phyloP scores from a whole-genome alignment of 2,888 invertebrate genomes.

The Athalia cordata region DNA sequence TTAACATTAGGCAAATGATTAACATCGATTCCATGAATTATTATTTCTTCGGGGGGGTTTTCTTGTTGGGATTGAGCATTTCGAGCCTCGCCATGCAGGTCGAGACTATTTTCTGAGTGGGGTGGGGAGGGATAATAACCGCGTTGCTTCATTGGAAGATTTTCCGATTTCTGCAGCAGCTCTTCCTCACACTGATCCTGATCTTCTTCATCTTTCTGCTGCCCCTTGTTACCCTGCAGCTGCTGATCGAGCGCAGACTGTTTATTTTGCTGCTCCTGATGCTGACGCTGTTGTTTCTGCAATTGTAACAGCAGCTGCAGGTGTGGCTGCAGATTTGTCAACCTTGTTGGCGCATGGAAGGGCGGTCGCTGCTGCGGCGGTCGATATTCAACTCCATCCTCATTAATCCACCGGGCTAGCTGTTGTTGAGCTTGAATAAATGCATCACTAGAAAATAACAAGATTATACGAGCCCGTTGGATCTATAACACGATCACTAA shows the following conservation, averaged over 20 bases:
- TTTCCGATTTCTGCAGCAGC: slow-evolving; percentile 58
- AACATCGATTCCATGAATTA: slow-evolving; percentile 66
- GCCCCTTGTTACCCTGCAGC: not conserved
- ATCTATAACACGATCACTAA: slow-evolving; percentile 45
- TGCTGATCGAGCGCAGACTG: slow-evolving; percentile 71
- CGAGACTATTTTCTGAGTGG: slow-evolving; percentile 65
- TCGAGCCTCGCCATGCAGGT: slow-evolving; percentile 64
- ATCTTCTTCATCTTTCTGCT: slow-evolving; percentile 42
- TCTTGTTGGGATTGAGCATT: slow-evolving; percentile 69
- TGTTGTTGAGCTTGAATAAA: slow-evolving; percentile 98
- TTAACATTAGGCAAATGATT: slow-evolving; percentile 71
- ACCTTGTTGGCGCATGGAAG: slow-evolving; percentile 67
- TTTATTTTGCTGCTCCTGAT: slow-evolving; percentile 81
- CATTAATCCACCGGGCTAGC: slow-evolving; percentile 96
- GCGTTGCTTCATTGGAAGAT: slow-evolving; percentile 65
- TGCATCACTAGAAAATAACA: slow-evolving; percentile 96
- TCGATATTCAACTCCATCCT: slow-evolving; percentile 76
- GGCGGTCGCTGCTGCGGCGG: slow-evolving; percentile 74
- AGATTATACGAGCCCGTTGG: slow-evolving; percentile 72
- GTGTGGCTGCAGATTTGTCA: slow-evolving; percentile 67
- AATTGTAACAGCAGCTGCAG: slow-evolving; percentile 69
- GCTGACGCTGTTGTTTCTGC: slow-evolving; percentile 69
- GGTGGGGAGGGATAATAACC: slow-evolving; percentile 68
- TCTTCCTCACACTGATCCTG: slow-evolving; percentile 50
- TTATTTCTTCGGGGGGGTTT: slow-evolving; percentile 57